phyloP scores from a whole-genome alignment of 2,888 invertebrate species.

The Tachina grossa region DNA sequence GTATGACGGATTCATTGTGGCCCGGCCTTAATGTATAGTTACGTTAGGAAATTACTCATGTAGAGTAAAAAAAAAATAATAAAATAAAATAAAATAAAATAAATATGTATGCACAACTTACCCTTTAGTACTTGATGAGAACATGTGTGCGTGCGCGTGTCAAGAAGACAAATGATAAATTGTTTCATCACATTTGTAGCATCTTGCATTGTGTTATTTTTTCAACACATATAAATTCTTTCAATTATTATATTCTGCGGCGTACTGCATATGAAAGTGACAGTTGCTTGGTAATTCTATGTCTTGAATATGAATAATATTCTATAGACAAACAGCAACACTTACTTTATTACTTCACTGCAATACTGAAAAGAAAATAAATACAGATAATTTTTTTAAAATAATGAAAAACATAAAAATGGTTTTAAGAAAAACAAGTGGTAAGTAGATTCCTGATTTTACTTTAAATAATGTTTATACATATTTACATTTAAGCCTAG shows the following conservation, averaged over 20 bases:
- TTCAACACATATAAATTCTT: constrained; percentile 1
- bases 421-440: no score
- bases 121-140: constrained; percentile 37
- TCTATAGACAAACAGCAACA: constrained; percentile 22
- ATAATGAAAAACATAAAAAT: no score
- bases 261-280: constrained; percentile 66
- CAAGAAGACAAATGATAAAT: constrained; percentile 76
- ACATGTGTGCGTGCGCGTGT: background rate
- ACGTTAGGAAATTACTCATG: background rate
- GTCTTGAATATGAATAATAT: constrained; percentile 5
- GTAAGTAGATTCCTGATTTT: no score
- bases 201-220: constrained; percentile 46
- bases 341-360: constrained; percentile 11
- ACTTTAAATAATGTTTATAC: no score
- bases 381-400: no score
- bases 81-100: no score
- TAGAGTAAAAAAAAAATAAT: constrained; percentile 4
- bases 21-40: background rate
- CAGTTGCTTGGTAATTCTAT: constrained; percentile 48
- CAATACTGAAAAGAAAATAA: background rate
- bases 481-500: no score
- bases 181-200: constrained; percentile 76
- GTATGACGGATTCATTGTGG: no score
- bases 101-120: constrained; percentile 29
- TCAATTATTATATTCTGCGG: constrained; percentile 21